These are phyloP conservation scores for Xanthia icteritia DNA, from an alignment of 2,888 invertebrate species.

Conservation along the genomic window DNA sequence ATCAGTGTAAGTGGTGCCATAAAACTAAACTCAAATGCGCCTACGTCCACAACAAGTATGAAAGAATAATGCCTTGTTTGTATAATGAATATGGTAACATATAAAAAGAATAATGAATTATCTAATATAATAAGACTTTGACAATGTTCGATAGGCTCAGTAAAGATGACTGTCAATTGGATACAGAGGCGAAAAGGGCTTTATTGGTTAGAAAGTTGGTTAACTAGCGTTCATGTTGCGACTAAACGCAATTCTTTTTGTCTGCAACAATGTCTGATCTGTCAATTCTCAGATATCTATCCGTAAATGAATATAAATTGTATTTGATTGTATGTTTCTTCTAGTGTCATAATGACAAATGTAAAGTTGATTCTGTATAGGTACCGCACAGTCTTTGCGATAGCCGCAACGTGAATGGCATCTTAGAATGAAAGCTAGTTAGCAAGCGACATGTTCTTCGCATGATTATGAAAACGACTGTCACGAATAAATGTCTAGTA, in stretches of 20 bases:
- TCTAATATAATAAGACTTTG: constrained; percentile 88
- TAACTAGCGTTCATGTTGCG: constrained; percentile 49
- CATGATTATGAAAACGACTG: constrained; percentile 55
- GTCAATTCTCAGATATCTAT: not conserved
- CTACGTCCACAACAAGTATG: constrained; percentile 78
- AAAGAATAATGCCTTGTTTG: constrained; percentile 86
- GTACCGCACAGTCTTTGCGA: not conserved
- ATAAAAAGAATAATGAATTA: constrained; percentile 85
- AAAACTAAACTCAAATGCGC: constrained; percentile 42
- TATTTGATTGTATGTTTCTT: constrained; percentile 34
- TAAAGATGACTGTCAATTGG: constrained; percentile 84
- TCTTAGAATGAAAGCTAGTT: constrained; percentile 39
- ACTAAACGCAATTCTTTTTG: constrained; percentile 10
- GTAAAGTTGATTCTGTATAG: not conserved
- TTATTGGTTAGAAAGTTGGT: constrained; percentile 71
- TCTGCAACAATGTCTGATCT: not conserved
- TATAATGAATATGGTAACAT: constrained; percentile 82
- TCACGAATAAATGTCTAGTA: constrained; percentile 64
- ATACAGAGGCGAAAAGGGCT: constrained; percentile 78
- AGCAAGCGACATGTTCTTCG: constrained; percentile 48
- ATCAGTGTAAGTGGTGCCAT: constrained; percentile 39
- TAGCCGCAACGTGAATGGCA: constrained; percentile 50
- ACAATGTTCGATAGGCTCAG: constrained; percentile 83
- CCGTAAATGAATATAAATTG: not conserved
- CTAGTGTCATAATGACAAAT: constrained; percentile 12